Evolutionary conservation across 2,113 vertebrate genomes (phyloP).

Genomic region (Noctilio leporinus): DNA sequence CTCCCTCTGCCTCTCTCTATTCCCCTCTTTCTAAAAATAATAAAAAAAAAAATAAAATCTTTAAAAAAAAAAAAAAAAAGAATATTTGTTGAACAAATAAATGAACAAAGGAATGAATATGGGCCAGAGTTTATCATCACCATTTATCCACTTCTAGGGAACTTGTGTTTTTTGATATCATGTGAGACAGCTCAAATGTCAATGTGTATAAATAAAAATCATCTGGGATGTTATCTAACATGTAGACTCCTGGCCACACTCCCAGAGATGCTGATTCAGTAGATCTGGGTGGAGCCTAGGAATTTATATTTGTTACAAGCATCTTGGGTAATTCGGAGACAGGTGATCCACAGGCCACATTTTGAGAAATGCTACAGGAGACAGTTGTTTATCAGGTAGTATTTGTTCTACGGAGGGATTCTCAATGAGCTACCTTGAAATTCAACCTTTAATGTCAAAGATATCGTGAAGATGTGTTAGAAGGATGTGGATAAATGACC

Average conservation of each 20-base stretch:
- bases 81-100: neutral
- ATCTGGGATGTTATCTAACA: neutral
- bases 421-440: neutral
- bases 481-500: neutral
- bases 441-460: neutral
- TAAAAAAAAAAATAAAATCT: no score
- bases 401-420: neutral
- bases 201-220: neutral
- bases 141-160: neutral
- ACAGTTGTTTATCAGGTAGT: neutral
- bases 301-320: neutral
- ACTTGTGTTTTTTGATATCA: neutral
- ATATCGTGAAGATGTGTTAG: neutral
- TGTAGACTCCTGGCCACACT: neutral
- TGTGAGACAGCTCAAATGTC: neutral
- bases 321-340: neutral
- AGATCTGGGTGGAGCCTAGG: neutral
- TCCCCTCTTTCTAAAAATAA: no score
- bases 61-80: no score
- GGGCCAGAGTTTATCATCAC: neutral
- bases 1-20: no score
- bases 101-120: neutral
- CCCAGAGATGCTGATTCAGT: neutral
- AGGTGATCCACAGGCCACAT: neutral
- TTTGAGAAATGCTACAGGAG: neutral